Base-by-base conservation (phyloP, 2,888 invertebrate genomes). In the Apamea monoglypha region DNA sequence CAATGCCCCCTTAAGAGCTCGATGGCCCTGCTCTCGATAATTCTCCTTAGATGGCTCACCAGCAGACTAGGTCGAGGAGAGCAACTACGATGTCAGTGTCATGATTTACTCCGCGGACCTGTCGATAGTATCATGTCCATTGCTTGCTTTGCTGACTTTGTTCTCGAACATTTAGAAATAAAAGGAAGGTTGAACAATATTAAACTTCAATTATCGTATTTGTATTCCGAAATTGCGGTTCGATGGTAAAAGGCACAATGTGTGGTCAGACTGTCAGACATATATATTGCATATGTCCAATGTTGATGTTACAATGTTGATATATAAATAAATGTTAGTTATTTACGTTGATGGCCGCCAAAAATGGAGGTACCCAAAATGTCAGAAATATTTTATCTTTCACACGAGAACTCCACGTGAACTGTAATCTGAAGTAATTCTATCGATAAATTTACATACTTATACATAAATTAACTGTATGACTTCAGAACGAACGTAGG, bases 21-120 rank as follows among this genome's bases (percentile, higher is more conserved):
- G 95, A 91, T 94, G 96, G 96, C 96, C 96, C 94, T 96, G 96
- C 96, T 96, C 96, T 96, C 96, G 95, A 96, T 96, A 94, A 93
- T 93, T 95, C 96, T 96, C 96, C 96, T 95, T 96, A 96, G 96
- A 96, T 96, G 96, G 96, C 96, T 95, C 96, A 95, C 93, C 93
- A 93, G 92, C 93, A 96, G 96, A 96, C 95, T 97, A 96, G 96
- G 96, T 97, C 96, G 96, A 97, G 96, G 96, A 96, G 95, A 97
- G 93, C 96, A 89, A 95, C 94, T 95, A 93, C 94, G 93, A 94
- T 95, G 95, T 96, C 96, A 95, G 95, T 96, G 96, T 96, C 96
- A 96, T 91, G 92, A 91, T 92, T 90, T 90, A 91, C 92, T 89
- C 86, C 87, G 88, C 92, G 92, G 90, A 87, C 88, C 84, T 81